Percentiles rank a stretch among this genome's conserved stretches.
These are phyloP conservation scores for Paedocypris micromegethes DNA, from an alignment of 2,797 vertebrate species.

Conservation along the genomic window DNA sequence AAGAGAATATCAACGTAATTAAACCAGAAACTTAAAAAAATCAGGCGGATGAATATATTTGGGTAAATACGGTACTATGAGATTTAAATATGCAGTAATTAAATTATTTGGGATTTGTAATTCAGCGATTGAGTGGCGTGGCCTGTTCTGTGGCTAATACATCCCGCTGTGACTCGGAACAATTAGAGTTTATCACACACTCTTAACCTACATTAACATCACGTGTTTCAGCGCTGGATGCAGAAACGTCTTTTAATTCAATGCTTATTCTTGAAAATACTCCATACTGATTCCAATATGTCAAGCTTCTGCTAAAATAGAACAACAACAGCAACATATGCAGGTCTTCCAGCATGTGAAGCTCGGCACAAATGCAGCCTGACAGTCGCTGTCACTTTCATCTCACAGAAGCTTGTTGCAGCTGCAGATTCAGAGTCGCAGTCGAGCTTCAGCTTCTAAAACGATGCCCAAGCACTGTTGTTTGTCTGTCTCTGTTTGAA, in stretches of 20 bases:
- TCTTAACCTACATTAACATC: not conserved
- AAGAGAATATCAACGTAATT: too few relatives aligned
- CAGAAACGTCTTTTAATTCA: not conserved
- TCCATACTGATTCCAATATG: not conserved
- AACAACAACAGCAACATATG: not conserved
- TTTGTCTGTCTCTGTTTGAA: not conserved
- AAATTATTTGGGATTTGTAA: not conserved
- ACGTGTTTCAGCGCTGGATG: not conserved
- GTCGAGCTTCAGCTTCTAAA: too few relatives aligned
- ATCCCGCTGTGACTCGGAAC: constrained; percentile 12
- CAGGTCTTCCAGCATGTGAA: constrained; percentile 4
- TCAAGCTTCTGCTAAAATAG: not conserved
- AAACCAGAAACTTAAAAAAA: too few relatives aligned
- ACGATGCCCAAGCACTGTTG: too few relatives aligned
- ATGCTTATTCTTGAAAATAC: not conserved
- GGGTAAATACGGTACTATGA: too few relatives aligned
- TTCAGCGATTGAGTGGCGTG: not conserved
- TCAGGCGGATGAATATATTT: too few relatives aligned
- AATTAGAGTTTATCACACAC: constrained; percentile 12
- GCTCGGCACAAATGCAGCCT: not conserved
- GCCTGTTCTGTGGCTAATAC: too few relatives aligned
- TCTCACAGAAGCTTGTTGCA: not conserved
- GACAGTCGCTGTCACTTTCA: constrained; percentile 16
- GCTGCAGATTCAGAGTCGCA: constrained; percentile 1
- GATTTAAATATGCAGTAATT: too few relatives aligned